Evolutionary conservation across 2,797 vertebrate species (phyloP).

Genomic region (Falco biarmicus): DNA sequence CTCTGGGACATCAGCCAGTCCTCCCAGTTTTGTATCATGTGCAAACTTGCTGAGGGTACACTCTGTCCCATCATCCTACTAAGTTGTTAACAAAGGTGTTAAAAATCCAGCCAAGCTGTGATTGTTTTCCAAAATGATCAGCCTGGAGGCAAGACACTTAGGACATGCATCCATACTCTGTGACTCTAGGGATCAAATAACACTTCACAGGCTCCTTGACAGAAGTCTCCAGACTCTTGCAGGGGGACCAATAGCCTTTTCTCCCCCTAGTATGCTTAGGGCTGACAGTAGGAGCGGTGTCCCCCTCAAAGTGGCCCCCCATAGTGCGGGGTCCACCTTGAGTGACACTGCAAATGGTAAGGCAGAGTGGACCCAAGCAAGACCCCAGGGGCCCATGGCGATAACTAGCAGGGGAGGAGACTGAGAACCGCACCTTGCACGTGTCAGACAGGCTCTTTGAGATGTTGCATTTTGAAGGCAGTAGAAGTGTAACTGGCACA

Average conservation of each 20-base stretch:
- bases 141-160: neutral
- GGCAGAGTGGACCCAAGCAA: neutral
- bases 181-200: neutral
- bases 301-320: neutral
- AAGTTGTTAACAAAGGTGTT: neutral
- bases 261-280: neutral
- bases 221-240: neutral
- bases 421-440: neutral
- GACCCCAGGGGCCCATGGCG: rapidly evolving
- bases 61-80: neutral
- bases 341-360: neutral
- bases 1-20: neutral
- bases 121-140: neutral
- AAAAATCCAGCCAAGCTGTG: neutral
- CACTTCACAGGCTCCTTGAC: neutral
- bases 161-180: neutral
- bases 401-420: neutral
- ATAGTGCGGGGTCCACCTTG: neutral
- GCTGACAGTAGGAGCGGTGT: neutral
- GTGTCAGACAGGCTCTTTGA: neutral
- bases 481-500: neutral
- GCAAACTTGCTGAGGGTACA: neutral
- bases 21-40: neutral
- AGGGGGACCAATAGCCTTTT: neutral
- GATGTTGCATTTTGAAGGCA: neutral